These are phyloP conservation scores for Dorcus parallelipipedus DNA, from an alignment of 2,888 invertebrate genomes.

Conservation along the genomic window DNA sequence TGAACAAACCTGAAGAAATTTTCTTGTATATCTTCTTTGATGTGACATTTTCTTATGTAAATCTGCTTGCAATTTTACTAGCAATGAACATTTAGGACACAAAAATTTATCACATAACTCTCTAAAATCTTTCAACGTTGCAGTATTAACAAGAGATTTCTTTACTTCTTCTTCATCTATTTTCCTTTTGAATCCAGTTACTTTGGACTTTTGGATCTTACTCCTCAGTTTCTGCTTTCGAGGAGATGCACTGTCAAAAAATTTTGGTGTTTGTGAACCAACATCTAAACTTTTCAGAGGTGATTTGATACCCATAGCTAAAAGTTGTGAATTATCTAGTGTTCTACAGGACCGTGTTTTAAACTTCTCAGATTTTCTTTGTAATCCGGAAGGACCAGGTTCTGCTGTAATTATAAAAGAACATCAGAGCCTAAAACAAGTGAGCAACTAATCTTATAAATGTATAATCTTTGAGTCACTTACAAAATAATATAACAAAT, in stretches of 20 bases:
- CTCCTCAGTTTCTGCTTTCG: background rate
- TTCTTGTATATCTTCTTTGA: constrained; percentile 1
- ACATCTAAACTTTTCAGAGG: background rate
- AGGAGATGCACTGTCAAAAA: background rate
- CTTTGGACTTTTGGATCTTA: too few relatives aligned
- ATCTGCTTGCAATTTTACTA: background rate
- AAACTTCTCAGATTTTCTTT: background rate
- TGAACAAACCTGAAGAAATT: background rate
- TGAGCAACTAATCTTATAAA: too few relatives aligned
- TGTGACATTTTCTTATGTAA: background rate
- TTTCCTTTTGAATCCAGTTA: background rate
- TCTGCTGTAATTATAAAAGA: too few relatives aligned
- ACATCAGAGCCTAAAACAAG: too few relatives aligned
- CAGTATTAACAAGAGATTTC: background rate
- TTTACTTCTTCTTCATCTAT: background rate
- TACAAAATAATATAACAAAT: too few relatives aligned
- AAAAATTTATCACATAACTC: background rate
- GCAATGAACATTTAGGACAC: background rate
- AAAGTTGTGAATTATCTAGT: background rate
- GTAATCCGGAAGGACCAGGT: too few relatives aligned
- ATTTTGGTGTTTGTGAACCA: background rate
- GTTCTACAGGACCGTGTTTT: background rate
- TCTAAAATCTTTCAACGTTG: background rate
- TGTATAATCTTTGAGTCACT: too few relatives aligned
- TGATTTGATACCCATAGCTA: background rate